Evolutionary conservation across 1,140 invertebrate species (phyloP), one percentile per base, ranked within the genome.

Genomic region (Temnothorax curvispinosus): DNA sequence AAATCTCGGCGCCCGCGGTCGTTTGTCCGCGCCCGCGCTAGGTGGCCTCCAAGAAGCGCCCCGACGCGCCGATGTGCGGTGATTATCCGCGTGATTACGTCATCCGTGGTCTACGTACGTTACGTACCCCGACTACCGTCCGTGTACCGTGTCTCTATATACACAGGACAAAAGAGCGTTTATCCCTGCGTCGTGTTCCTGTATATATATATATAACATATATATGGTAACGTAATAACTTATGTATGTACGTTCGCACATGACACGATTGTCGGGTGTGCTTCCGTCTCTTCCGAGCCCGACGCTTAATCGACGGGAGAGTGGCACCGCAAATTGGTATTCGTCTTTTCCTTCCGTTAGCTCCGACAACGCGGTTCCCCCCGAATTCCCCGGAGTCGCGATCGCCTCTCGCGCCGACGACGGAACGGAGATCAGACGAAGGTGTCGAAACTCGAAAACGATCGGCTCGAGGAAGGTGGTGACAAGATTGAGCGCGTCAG

Each of bases 221-320:
- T 56, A 81, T 50, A 64, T 44, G 65, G 65, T 69, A 69, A 69
- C 65, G 41, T 69, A 50, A 47, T 69, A 69, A 69, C 38, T 69
- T 47, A 21, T 44, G n/a, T 65, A n/a, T 38, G 56, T 56, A 44
- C 44, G 32, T 21, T 13, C 41, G 44, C 15, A 67, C 8, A 65
- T 54, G n/a, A 32, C 38, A 65, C 21, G 5, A 27, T 27, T 1
- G 41, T 69, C 77, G 60, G 41, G 41, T 67, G 84, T 82, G 89
- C 77, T 90, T 86, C 82, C 72, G 65, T 86, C 82, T 85, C 82
- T 52, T 87, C 62, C 74, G 54, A 84, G 65, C 78, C 78, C 64
- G 71, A 76, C 52, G 82, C 21, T 88, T 80, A 27, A 90, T 80
- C 72, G 58, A 13, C 65, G 65, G 41, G 41, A 47, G 35, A 15